These are phyloP conservation scores for Euphydryas editha DNA, from an alignment of 2,888 invertebrate genomes.

Conservation along the genomic window DNA sequence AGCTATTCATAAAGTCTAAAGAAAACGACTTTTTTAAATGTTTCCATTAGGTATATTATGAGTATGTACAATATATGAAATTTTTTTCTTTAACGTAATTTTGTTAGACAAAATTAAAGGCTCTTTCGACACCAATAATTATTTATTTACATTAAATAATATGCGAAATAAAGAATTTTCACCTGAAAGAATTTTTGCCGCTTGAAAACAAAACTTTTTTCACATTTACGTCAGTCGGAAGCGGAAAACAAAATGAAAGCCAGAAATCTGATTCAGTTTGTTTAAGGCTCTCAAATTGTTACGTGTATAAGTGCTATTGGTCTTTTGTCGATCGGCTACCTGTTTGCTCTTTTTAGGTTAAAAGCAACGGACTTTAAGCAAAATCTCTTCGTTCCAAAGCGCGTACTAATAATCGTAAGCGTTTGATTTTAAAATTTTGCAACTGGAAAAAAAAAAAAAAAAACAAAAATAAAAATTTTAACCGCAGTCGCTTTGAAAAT, in stretches of 20 bases:
- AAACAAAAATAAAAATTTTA: neutral
- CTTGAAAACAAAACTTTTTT: constrained; percentile 4
- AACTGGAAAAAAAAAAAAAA: neutral
- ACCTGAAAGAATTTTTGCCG: neutral
- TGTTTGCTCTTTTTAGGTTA: constrained; percentile 11
- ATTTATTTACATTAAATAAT: neutral
- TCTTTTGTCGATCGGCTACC: constrained; percentile 12
- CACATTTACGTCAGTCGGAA: constrained; percentile 2
- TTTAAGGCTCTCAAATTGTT: constrained; percentile 14
- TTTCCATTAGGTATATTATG: no score
- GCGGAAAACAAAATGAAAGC: constrained; percentile 12
- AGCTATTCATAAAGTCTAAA: no score
- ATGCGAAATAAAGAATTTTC: neutral
- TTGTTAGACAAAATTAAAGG: no score
- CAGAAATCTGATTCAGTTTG: constrained; percentile 16
- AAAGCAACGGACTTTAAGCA: constrained; percentile 9
- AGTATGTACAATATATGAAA: no score
- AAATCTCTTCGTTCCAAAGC: constrained; percentile 6
- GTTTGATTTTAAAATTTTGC: neutral
- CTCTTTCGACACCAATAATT: neutral
- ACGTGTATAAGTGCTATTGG: constrained; percentile 21
- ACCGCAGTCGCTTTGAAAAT: neutral
- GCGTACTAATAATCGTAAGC: neutral
- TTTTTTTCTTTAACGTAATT: no score
- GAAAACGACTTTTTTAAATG: no score